Percentiles rank a stretch among this genome's conserved stretches.
These are phyloP conservation scores for Aratinga solstitialis DNA, from an alignment of 2,797 vertebrate species.

Conservation along the genomic window DNA sequence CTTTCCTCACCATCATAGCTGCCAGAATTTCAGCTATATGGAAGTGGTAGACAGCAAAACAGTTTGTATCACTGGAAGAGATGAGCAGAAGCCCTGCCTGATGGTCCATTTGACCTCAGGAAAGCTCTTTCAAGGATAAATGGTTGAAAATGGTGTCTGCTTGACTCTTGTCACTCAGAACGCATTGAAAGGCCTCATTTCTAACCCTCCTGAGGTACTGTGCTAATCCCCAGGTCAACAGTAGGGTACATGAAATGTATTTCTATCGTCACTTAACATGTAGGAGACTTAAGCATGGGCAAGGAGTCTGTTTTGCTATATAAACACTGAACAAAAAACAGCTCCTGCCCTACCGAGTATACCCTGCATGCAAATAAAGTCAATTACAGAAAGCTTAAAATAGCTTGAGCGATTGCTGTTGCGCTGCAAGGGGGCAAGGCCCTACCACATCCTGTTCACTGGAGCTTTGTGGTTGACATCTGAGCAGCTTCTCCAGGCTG, in stretches of 20 bases:
- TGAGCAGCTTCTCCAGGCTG: background rate
- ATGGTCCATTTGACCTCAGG: background rate
- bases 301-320: background rate
- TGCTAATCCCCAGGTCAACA: background rate
- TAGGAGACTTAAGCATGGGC: background rate
- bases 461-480: background rate
- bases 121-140: background rate
- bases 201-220: background rate
- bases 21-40: background rate
- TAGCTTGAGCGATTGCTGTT: background rate
- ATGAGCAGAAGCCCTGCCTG: background rate
- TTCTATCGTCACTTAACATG: background rate
- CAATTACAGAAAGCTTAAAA: background rate
- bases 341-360: background rate
- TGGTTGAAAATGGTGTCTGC: background rate
- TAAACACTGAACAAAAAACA: background rate
- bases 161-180: background rate
- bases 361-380: background rate
- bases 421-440: background rate
- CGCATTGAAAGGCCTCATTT: background rate
- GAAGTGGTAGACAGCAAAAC: background rate
- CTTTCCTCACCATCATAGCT: rapidly evolving
- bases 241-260: background rate
- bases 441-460: background rate
- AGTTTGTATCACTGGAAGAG: background rate